Conservation (phyloP, 2,888 invertebrate genomes). For the Heliconius aoede region DNA sequence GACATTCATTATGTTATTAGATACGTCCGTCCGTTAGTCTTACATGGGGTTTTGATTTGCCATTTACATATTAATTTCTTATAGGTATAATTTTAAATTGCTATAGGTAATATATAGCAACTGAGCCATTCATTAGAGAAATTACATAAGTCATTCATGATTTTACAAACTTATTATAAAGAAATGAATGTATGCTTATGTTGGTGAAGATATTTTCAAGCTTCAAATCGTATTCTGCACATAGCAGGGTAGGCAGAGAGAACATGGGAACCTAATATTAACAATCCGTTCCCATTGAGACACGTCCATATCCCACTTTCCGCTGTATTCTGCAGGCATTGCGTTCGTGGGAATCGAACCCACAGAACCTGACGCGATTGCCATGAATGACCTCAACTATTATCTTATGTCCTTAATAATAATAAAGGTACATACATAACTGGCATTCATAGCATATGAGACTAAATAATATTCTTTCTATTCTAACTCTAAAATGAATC, state of each 20-base stretch:
- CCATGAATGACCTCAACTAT: too few species aligned
- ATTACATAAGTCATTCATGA: not conserved
- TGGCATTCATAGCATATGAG: not conserved
- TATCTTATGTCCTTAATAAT: not conserved
- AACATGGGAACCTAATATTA: not conserved
- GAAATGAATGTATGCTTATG: not conserved
- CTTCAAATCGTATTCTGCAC: too few species aligned
- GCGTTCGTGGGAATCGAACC: too few species aligned
- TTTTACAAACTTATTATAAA: not conserved
- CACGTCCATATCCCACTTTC: not conserved
- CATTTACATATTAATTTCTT: conserved; percentile 22
- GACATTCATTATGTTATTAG: conserved; percentile 25
- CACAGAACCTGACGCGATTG: too few species aligned
- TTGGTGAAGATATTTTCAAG: too few species aligned
- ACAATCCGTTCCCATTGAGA: not conserved
- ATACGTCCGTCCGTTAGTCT: conserved; percentile 22
- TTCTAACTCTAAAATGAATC: not conserved
- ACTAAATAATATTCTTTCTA: too few species aligned
- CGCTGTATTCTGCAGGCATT: not conserved
- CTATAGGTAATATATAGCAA: not conserved
- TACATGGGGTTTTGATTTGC: conserved; percentile 21
- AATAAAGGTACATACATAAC: not conserved
- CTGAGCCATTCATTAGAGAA: not conserved
- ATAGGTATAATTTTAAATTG: conserved; percentile 2
- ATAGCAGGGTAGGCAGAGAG: not conserved